Conservation (phyloP, 1,140 invertebrate genomes). For the Drosophila orosa region DNA sequence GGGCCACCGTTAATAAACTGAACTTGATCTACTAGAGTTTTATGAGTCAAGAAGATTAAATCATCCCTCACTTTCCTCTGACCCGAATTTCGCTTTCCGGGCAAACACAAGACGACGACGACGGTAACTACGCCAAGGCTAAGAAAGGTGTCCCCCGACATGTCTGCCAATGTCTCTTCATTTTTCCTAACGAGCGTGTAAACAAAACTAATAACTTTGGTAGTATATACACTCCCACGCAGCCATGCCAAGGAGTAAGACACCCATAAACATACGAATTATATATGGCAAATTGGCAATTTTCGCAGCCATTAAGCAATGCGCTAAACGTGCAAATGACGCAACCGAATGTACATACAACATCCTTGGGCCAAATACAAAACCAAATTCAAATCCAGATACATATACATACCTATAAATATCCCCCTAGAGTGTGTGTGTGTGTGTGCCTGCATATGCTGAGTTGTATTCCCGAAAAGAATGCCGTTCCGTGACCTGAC, state of each 20-base stretch:
- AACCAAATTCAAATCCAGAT: constrained; percentile 60
- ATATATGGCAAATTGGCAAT: constrained; percentile 47
- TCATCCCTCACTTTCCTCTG: constrained; percentile 22
- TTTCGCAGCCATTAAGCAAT: constrained; percentile 55
- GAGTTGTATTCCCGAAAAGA: constrained; percentile 55
- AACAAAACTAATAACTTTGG: constrained; percentile 71
- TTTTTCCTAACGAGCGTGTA: constrained; percentile 48
- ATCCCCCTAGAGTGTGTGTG: neutral
- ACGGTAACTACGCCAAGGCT: constrained; percentile 35
- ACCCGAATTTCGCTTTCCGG: constrained; percentile 31
- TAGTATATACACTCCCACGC: constrained; percentile 2
- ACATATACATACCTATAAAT: constrained; percentile 23
- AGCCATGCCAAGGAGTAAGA: neutral
- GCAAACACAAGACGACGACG: constrained; percentile 17
- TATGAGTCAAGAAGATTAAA: constrained; percentile 30
- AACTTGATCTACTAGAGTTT: constrained; percentile 29
- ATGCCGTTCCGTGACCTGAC: constrained; percentile 62
- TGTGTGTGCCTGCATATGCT: constrained; percentile 27
- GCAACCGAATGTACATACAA: constrained; percentile 55
- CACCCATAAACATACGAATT: constrained; percentile 24
- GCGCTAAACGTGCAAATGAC: constrained; percentile 73
- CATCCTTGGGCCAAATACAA: constrained; percentile 72
- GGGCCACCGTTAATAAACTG: constrained; percentile 15
- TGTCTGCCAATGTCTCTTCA: constrained; percentile 35
- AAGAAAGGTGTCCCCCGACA: constrained; percentile 45